phyloP scores from a whole-genome alignment of 2,113 vertebrate genomes.

The Aviceda subcristata region DNA sequence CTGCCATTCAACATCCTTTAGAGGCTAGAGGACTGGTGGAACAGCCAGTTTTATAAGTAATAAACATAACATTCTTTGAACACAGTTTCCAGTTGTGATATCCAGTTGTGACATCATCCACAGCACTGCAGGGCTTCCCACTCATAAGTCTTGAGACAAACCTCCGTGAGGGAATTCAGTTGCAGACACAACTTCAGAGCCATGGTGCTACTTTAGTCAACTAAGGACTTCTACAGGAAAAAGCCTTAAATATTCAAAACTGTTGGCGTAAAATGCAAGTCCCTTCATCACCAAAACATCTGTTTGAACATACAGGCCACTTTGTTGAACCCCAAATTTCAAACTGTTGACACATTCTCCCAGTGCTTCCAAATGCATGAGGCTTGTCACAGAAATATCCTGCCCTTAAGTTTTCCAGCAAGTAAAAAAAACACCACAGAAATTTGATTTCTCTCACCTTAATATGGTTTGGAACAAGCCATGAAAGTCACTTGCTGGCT shows the following conservation, averaged over 20 bases:
- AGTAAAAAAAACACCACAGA: background rate
- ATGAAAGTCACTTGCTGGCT: background rate
- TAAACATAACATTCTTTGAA: conserved; percentile 18
- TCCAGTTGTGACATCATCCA: background rate
- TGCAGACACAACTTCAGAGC: conserved; percentile 1
- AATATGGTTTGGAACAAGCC: background rate
- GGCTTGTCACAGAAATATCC: background rate
- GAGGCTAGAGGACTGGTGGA: background rate
- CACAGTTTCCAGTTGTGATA: conserved; percentile 4
- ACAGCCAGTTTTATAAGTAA: background rate
- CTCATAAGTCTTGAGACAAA: background rate
- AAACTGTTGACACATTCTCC: background rate
- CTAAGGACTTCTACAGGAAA: background rate
- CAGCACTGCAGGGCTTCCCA: background rate
- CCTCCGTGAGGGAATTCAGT: background rate
- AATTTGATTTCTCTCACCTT: background rate
- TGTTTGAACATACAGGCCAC: background rate
- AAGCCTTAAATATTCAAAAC: conserved; percentile 1
- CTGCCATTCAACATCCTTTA: background rate
- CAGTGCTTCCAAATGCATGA: background rate
- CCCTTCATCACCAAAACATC: background rate
- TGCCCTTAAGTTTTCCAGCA: background rate
- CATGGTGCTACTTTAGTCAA: background rate
- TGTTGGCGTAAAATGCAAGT: background rate
- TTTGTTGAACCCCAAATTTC: background rate